These are phyloP conservation scores for Myocastor coypus DNA, from an alignment of 2,113 vertebrate genomes.

Conservation along the genomic window DNA sequence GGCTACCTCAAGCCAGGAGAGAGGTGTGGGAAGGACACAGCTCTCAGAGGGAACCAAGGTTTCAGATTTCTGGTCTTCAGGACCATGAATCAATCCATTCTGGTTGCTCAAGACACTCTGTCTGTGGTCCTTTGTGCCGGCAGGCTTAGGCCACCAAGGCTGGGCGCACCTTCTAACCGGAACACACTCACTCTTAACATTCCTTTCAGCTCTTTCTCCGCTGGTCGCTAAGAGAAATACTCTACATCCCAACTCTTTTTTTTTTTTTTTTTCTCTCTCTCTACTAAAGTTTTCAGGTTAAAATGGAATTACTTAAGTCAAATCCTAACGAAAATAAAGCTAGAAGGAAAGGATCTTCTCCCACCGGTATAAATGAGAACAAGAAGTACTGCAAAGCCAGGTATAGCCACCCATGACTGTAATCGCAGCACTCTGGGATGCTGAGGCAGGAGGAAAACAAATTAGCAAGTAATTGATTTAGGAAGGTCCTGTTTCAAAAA, in stretches of 20 bases:
- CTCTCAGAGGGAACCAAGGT: neutral
- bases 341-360: neutral
- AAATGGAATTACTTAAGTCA: neutral
- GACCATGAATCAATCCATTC: rapidly evolving
- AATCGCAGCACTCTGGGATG: neutral
- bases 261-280: neutral
- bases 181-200: neutral
- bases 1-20: neutral
- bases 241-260: neutral
- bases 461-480: neutral
- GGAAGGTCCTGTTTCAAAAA: neutral
- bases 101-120: too few relatives aligned
- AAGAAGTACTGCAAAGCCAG: neutral
- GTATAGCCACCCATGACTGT: neutral
- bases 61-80: neutral
- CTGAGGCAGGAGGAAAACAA: neutral
- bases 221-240: neutral
- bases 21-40: neutral
- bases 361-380: neutral
- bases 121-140: rapidly evolving
- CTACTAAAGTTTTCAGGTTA: neutral
- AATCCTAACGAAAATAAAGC: neutral
- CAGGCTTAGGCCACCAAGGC: neutral
- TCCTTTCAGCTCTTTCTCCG: neutral
- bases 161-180: neutral